phyloP scores from a whole-genome alignment of 2,113 vertebrate genomes.

The Phylloscopus trochiloides region DNA sequence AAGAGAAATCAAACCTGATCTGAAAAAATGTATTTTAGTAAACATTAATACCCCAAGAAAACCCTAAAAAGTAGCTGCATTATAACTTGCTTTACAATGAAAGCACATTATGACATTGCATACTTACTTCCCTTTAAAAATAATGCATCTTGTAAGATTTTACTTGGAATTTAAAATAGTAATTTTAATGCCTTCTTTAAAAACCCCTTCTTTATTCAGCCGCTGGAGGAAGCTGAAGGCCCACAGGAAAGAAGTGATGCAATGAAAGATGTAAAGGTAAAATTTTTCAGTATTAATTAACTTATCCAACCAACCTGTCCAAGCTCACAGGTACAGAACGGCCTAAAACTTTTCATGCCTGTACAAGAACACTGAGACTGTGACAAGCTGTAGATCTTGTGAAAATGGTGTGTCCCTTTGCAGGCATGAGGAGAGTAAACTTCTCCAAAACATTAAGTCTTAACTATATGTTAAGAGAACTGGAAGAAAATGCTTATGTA shows the following conservation, averaged over 20 bases:
- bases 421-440: neutral
- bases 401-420: fast-evolving
- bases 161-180: neutral
- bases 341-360: neutral
- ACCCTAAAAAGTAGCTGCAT: neutral
- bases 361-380: neutral
- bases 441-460: neutral
- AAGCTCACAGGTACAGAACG: neutral
- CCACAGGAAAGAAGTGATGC: conserved; percentile 24
- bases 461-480: neutral
- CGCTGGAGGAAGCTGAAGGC: conserved; percentile 63
- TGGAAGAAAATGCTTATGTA: neutral
- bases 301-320: neutral
- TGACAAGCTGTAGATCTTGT: neutral
- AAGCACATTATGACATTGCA: neutral
- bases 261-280: conserved; percentile 73
- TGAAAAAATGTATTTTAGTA: neutral
- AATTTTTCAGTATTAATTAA: neutral
- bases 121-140: neutral
- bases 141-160: neutral
- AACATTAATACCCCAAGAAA: neutral
- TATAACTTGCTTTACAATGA: neutral
- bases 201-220: conserved; percentile 25
- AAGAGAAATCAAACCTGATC: neutral
- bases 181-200: neutral